These are phyloP conservation scores for Gymnogyps californianus DNA, from an alignment of 2,113 vertebrate species.

Conservation along the genomic window DNA sequence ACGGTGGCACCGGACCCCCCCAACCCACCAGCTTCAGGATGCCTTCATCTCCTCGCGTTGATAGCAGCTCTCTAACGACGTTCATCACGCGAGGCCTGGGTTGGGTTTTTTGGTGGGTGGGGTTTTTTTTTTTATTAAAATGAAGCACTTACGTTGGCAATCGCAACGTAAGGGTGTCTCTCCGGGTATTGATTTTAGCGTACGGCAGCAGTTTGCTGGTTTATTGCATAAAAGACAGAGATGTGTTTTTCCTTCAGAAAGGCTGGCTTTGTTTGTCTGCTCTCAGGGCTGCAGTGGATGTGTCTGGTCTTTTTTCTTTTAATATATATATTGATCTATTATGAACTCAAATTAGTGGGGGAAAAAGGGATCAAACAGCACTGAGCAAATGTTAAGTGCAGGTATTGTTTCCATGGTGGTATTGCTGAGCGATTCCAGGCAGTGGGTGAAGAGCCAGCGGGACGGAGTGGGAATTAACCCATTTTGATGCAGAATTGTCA, in stretches of 20 bases:
- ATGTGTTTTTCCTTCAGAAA: background rate
- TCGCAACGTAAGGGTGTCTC: background rate
- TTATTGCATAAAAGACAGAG: background rate
- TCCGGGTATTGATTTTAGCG: background rate
- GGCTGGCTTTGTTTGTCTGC: background rate
- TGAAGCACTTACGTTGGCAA: background rate
- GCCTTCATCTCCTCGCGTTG: fast-evolving
- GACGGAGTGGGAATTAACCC: background rate
- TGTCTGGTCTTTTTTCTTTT: background rate
- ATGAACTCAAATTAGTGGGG: background rate
- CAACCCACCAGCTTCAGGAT: background rate
- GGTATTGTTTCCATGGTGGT: background rate
- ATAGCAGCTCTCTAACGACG: fast-evolving
- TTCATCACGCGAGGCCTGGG: background rate
- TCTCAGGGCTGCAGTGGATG: background rate
- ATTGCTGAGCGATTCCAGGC: background rate
- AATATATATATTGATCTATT: background rate
- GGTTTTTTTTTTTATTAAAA: background rate
- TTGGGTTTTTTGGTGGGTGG: fast-evolving
- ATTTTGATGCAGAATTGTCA: fast-evolving
- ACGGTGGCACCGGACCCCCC: background rate
- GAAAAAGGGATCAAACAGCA: background rate
- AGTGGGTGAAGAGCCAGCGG: background rate
- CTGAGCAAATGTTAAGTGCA: background rate
- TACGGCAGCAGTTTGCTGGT: background rate